Percentiles rank a stretch among this genome's conserved stretches.
Conservation (phyloP, 2,888 invertebrate species). For the Diarsia dahlii region DNA sequence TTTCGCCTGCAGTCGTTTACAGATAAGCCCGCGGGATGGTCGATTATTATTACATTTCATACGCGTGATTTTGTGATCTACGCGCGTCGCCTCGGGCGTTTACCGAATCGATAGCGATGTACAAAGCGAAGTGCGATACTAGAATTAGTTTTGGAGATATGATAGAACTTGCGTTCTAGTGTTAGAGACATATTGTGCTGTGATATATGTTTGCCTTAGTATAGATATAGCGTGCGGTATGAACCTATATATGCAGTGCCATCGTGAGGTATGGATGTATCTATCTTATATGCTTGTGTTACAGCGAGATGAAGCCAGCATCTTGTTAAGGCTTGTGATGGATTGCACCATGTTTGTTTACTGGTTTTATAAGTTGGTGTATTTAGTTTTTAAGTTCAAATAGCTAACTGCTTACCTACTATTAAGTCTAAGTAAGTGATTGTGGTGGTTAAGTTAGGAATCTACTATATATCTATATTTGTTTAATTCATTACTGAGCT, state of each 20-base stretch:
- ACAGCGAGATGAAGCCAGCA: conserved; percentile 10
- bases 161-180: conserved; percentile 77
- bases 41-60: conserved; percentile 89
- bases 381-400: conserved; percentile 26
- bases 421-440: conserved; percentile 2
- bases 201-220: conserved; percentile 90
- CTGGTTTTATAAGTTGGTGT: conserved; percentile 14
- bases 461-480: background rate
- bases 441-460: background rate
- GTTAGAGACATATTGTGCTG: conserved; percentile 79
- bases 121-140: conserved; percentile 76
- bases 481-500: background rate
- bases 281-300: conserved; percentile 65
- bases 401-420: background rate
- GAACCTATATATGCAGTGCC: conserved; percentile 90
- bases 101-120: conserved; percentile 85
- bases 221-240: conserved; percentile 84
- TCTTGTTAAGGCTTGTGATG: conserved; percentile 43
- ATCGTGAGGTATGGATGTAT: conserved; percentile 88
- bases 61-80: conserved; percentile 87
- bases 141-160: conserved; percentile 69
- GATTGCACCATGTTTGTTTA: conserved; percentile 42
- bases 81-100: conserved; percentile 83
- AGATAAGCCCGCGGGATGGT: conserved; percentile 91
- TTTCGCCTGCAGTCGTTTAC: conserved; percentile 91